These are phyloP conservation scores for Stramonita haemastoma DNA, from an alignment of 2,888 invertebrate genomes.

Conservation along the genomic window DNA sequence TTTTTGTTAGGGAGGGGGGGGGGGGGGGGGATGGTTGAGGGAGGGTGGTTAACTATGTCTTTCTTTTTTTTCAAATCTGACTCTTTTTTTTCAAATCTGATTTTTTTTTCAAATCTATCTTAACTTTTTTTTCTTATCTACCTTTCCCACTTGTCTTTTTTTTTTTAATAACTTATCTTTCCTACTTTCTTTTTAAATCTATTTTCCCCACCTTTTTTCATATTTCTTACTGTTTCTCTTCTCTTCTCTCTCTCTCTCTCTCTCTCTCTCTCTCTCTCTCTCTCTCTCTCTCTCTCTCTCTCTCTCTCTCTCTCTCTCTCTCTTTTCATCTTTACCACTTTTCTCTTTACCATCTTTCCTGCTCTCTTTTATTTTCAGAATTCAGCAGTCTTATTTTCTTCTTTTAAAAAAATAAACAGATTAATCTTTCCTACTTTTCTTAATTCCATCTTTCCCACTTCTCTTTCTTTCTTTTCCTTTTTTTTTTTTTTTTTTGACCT, in stretches of 20 bases:
- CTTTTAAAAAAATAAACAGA: too few species aligned
- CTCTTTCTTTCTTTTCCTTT: too few species aligned
- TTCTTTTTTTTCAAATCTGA: too few species aligned
- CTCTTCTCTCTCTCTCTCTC: conserved; percentile 24
- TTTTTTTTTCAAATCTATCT: too few species aligned
- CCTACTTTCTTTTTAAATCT: not conserved
- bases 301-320: not conserved
- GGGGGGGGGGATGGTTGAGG: too few species aligned
- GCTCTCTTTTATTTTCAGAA: not conserved
- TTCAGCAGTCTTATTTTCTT: too few species aligned
- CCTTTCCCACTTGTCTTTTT: not conserved
- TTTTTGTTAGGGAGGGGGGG: too few species aligned
- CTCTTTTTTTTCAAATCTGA: too few species aligned
- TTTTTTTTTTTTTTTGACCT: too few species aligned
- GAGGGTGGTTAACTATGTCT: too few species aligned
- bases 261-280: not conserved
- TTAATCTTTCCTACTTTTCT: too few species aligned
- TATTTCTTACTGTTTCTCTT: conserved; percentile 16
- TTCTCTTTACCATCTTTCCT: not conserved
- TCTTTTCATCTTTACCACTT: not conserved
- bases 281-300: not conserved
- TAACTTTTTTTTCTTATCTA: not conserved
- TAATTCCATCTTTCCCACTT: too few species aligned
- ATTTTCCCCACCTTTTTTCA: not conserved
- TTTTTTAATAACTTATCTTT: not conserved